Evolutionary conservation across 1,140 invertebrate genomes (phyloP), one percentile per base, ranked within the genome.

Genomic region (Ptiloglossa arizonensis): DNA sequence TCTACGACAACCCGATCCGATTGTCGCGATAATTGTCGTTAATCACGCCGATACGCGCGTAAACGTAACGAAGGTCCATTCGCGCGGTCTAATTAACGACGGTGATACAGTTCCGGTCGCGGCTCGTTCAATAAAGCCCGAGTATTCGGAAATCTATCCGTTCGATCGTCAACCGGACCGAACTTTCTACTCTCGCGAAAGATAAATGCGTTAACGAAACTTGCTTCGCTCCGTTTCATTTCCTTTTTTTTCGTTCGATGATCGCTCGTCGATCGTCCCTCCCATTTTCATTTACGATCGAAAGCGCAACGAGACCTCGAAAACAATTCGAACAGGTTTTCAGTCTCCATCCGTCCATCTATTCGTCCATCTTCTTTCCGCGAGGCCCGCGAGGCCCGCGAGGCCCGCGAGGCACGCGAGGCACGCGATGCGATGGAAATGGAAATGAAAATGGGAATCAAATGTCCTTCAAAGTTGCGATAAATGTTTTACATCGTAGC

Each of bases 161-260:
- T 29, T 22, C 66, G 64, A 60, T 69, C n/a, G n/a, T 68, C 46
- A 44, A n/a, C 13, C 8, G 15, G n/a, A 1, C 1, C 29, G 15
- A 48, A 75, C 41, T 75, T 75, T 44, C n/a, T n/a, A n/a, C n/a
- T n/a, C 50, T n/a, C 17, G 52, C 17, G 38, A 48, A 35, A 59
- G 52, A 27, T 35, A 29, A 48, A n/a, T 38, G 57, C 62, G 52
- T 75, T 67, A 67, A 74, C 66, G 52, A 41, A 77, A 52, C n/a
- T n/a, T n/a, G n/a, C 52, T 62, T 77, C 56, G 29, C 54, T 24
- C 2, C 11, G 27, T 11, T 24, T 27, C 2, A 13, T 11, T 46
- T 32, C 19, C 22, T 9, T 22, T 46, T 70, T 60, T 72, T 41
- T n/a, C n/a, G 19, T 15, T 29, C 35, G 6, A 35, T 29, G 6